A percentile compares a stretch with the other conserved stretches of the same genome.
phyloP scores from a whole-genome alignment of 2,113 vertebrate species.

The Eublepharis macularius region DNA sequence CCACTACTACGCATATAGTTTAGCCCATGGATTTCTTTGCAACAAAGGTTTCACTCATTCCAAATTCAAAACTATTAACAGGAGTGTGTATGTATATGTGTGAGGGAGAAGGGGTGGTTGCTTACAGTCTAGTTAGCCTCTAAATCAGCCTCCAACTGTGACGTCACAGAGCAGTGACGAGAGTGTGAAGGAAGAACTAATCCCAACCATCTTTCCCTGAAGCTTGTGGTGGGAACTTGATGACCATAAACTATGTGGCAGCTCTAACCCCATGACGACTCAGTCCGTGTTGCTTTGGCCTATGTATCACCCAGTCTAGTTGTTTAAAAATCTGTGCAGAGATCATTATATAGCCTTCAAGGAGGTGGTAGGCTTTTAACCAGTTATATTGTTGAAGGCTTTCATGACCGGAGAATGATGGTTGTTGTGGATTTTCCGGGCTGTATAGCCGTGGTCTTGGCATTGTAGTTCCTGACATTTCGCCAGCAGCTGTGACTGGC shows the following conservation, averaged over 20 bases:
- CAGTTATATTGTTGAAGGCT: not conserved
- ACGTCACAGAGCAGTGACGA: not conserved
- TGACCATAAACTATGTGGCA: not conserved
- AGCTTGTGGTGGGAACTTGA: not conserved
- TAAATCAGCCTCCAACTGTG: not conserved
- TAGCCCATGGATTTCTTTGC: not conserved
- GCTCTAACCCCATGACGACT: not conserved
- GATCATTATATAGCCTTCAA: not conserved
- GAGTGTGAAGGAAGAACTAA: not conserved
- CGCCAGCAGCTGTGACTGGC: no score
- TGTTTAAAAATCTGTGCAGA: no score
- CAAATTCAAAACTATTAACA: not conserved
- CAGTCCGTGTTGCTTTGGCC: not conserved
- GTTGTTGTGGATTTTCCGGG: no score
- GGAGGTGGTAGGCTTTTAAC: not conserved
- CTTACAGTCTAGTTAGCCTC: no score
- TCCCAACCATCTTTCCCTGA: not conserved
- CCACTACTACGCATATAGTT: not conserved
- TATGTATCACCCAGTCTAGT: no score
- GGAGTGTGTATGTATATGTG: no score
- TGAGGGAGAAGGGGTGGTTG: no score
- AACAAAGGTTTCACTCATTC: not conserved
- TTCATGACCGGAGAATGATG: no score
- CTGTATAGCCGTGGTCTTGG: no score
- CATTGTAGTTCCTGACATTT: no score